Evolutionary conservation across 2,888 invertebrate genomes (phyloP), one percentile per base, ranked within the genome.

Genomic region (Rhopalosiphum nymphaeae): DNA sequence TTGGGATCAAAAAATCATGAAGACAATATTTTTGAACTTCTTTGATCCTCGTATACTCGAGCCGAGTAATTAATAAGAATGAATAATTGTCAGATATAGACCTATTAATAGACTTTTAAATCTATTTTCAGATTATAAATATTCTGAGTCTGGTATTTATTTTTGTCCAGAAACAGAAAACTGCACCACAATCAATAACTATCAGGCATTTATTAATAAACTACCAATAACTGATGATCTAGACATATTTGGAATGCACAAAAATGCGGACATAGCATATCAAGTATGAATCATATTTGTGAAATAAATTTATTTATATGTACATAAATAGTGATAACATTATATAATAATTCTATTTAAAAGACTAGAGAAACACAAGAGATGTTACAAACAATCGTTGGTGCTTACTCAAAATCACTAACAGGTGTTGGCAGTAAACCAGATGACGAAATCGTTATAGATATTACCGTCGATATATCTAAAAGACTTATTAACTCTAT

Each of bases 161-260:
- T 98, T 97, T 95, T 98, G 98, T 95, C 98, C 98, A 0, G 96
- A 96, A 89, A 96, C 96, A 90, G 96, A 96, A 3, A 89, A 95
- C 29, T 95, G 94, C 56, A 95, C 95, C 21, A 97, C 96, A 36
- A 96, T 98, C 0, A 96, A 96, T 46, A 97, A 97, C 9, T 98
- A 97, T 95, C 96, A 97, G 46, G 96, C 97, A 9, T 98, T 98
- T 96, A 97, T 98, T 26, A 98, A 98, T n/a, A 96, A 96, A 1
- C 96, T 98, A 91, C 98, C 98, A 61, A n/a, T 91, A 42, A 87
- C 56, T 1, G 94, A 94, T 25, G 91, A 86, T 95, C 98, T 98
- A 0, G 98, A 98, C 96, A 97, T 99, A 95, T 99, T 98, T 96
- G 99, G 99, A 94, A 98, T 99, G 98, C 98, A 99, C 95, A 97